These are phyloP conservation scores for Mesochorus sp. DNA, from an alignment of 2,888 invertebrate species.

Conservation along the genomic window DNA sequence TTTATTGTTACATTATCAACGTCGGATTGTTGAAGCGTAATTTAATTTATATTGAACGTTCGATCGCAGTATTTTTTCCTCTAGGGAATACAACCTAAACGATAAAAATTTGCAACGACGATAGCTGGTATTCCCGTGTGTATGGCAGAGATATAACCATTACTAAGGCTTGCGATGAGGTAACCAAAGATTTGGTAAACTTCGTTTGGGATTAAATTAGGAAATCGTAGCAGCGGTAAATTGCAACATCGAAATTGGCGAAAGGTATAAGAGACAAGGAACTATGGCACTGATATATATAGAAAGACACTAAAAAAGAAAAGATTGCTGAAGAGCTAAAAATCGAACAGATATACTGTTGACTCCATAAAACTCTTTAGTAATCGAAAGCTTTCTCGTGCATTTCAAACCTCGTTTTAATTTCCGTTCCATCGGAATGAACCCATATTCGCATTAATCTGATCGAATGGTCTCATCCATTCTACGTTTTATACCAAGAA, in stretches of 20 bases:
- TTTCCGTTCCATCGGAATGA: constrained; percentile 8
- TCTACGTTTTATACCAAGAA: background rate
- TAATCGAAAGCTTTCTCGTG: constrained; percentile 25
- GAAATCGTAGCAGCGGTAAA: background rate
- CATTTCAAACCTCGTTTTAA: constrained; percentile 29
- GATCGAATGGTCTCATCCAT: background rate
- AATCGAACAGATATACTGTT: constrained; percentile 42
- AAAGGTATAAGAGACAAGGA: background rate
- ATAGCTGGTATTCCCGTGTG: constrained; percentile 17
- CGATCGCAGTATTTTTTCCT: no score
- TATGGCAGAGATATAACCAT: background rate
- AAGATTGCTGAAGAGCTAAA: constrained; percentile 13
- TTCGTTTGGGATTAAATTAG: constrained; percentile 30
- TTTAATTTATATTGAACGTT: background rate
- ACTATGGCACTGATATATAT: background rate
- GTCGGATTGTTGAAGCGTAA: background rate
- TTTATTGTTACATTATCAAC: no score
- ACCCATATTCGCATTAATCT: background rate
- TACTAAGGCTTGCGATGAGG: constrained; percentile 7
- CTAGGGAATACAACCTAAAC: background rate
- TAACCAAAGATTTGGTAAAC: constrained; percentile 29
- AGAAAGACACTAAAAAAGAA: background rate
- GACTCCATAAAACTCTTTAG: constrained; percentile 21
- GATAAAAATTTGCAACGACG: constrained; percentile 3
- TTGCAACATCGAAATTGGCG: no score